Percentiles rank a stretch among this genome's conserved stretches.
Evolutionary conservation across 2,888 invertebrate species (phyloP).

Genomic region (Trichacis sp.): DNA sequence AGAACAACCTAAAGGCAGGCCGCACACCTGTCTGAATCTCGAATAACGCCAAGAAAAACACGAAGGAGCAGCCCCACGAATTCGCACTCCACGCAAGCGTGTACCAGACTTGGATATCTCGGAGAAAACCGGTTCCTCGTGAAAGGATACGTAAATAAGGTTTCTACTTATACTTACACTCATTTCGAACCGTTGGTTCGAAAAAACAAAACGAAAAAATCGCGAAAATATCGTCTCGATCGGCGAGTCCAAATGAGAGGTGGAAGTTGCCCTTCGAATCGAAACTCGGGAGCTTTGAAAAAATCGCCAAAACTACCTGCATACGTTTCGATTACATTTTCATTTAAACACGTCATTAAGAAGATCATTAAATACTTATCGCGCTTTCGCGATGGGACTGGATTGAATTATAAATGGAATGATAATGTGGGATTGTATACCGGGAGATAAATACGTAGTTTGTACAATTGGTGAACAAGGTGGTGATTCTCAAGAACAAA

Average conservation of each 20-base stretch:
- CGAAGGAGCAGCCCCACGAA: constrained; percentile 51
- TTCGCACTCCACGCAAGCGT: constrained; percentile 45
- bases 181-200: not conserved
- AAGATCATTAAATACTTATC: too few species aligned
- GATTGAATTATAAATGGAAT: too few species aligned
- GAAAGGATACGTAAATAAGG: constrained; percentile 36
- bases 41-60: constrained; percentile 59
- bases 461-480: too few species aligned
- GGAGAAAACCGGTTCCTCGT: constrained; percentile 45
- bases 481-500: too few species aligned
- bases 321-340: too few species aligned
- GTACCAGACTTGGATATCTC: constrained; percentile 20
- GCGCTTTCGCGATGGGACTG: too few species aligned
- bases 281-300: too few species aligned
- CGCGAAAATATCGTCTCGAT: not conserved
- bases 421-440: too few species aligned
- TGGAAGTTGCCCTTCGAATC: too few species aligned
- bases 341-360: too few species aligned
- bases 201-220: not conserved
- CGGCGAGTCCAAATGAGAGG: not conserved
- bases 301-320: too few species aligned
- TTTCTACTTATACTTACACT: constrained; percentile 13
- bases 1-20: constrained; percentile 30
- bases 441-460: too few species aligned
- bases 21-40: constrained; percentile 62